phyloP scores from a whole-genome alignment of 2,113 vertebrate genomes.

The Bungarus multicinctus region DNA sequence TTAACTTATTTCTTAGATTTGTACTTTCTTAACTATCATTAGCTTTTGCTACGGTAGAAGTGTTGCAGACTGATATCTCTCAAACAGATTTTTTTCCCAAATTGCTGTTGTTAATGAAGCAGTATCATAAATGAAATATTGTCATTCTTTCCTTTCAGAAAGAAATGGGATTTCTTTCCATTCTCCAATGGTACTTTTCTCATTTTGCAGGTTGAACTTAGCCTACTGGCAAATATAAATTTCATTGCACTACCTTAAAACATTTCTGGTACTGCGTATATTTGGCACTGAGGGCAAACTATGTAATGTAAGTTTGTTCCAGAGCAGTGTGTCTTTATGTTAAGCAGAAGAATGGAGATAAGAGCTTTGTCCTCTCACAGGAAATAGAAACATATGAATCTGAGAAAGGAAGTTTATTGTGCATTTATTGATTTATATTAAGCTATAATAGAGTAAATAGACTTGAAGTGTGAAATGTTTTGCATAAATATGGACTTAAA shows the following conservation, averaged over 20 bases:
- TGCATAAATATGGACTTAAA: not conserved
- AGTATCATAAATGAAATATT: constrained; percentile 35
- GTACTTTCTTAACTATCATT: not conserved
- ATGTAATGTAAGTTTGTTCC: not conserved
- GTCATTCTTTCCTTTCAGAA: constrained; percentile 6
- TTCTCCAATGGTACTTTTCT: constrained; percentile 22
- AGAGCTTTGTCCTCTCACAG: not conserved
- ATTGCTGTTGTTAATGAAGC: constrained; percentile 37
- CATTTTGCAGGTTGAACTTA: constrained; percentile 40
- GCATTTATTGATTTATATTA: not conserved
- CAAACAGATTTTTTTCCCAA: constrained; percentile 20
- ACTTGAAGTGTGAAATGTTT: not conserved
- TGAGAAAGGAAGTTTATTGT: not conserved
- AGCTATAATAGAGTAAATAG: not conserved
- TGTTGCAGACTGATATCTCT: not conserved
- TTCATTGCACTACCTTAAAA: constrained; percentile 45
- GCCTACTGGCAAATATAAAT: constrained; percentile 29
- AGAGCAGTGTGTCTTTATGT: not conserved
- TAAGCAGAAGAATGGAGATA: not conserved
- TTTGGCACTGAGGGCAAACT: not conserved
- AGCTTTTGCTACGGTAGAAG: not conserved
- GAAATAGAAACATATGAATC: not conserved
- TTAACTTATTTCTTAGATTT: not conserved
- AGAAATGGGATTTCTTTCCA: not conserved
- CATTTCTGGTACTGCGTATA: constrained; percentile 30